phyloP scores from a whole-genome alignment of 2,797 vertebrate species.

The Valencia hispanica region DNA sequence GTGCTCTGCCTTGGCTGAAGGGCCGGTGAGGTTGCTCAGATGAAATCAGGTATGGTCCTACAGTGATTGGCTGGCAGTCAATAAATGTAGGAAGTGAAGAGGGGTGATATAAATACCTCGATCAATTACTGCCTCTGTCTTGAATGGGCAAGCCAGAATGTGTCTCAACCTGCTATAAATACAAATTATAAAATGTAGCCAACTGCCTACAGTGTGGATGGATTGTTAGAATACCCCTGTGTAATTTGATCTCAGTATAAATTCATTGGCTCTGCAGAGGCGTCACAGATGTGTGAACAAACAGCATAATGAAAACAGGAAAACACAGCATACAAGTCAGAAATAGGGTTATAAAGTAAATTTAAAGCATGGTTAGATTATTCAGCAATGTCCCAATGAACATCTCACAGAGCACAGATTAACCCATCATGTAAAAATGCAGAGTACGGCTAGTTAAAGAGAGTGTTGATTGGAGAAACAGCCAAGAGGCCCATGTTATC shows the following conservation, averaged over 20 bases:
- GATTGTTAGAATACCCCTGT: too few species aligned
- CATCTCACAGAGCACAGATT: neutral
- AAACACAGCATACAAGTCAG: too few species aligned
- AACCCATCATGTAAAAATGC: neutral
- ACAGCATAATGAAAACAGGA: too few species aligned
- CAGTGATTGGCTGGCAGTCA: conserved; percentile 65
- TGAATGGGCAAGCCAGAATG: too few species aligned
- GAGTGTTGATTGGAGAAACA: neutral
- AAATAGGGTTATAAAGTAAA: too few species aligned
- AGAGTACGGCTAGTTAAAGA: neutral
- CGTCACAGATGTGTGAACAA: too few species aligned
- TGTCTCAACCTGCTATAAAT: too few species aligned
- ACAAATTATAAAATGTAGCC: too few species aligned
- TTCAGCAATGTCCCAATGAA: neutral
- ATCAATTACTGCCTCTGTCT: neutral
- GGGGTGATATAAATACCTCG: conserved; percentile 7
- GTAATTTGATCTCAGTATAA: too few species aligned
- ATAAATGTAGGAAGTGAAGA: conserved; percentile 64
- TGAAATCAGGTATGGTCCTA: conserved; percentile 72
- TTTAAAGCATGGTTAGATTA: too few species aligned
- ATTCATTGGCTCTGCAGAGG: too few species aligned
- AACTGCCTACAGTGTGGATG: too few species aligned
- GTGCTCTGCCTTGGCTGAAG: conserved; percentile 40
- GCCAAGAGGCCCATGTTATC: neutral
- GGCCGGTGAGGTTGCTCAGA: conserved; percentile 65